A percentile compares a stretch with the other conserved stretches of the same genome.
Conservation (phyloP, 2,113 vertebrate species). For the Dendrocopos noguchii region DNA sequence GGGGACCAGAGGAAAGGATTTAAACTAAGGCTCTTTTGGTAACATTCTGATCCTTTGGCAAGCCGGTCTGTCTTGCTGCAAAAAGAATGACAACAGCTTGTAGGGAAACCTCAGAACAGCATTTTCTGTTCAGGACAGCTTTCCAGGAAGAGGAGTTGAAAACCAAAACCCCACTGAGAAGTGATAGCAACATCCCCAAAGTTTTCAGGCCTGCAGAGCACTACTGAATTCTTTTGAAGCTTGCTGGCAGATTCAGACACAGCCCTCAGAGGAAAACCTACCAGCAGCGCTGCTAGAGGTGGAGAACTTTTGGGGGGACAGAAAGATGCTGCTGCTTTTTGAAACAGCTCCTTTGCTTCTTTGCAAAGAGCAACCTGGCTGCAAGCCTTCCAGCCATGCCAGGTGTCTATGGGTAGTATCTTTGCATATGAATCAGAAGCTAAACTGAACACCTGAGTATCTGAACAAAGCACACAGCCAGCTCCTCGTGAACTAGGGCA, state of each 20-base stretch:
- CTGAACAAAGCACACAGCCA: not conserved
- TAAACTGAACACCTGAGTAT: not conserved
- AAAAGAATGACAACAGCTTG: slow-evolving; percentile 52
- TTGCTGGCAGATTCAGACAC: slow-evolving; percentile 4
- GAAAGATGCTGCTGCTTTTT: not conserved
- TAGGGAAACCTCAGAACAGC: slow-evolving; percentile 19
- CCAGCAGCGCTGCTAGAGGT: not conserved
- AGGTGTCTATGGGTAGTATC: not conserved
- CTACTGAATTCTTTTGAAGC: not conserved
- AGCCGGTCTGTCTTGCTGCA: slow-evolving; percentile 90
- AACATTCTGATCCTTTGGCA: slow-evolving; percentile 98
- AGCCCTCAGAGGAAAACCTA: not conserved
- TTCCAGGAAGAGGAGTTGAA: slow-evolving; percentile 21
- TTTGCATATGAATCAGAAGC: not conserved
- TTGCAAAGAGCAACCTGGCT: not conserved
- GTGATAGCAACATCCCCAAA: not conserved
- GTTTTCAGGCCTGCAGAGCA: not conserved
- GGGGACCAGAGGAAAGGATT: slow-evolving; percentile 99
- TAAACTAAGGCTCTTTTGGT: slow-evolving; percentile 97
- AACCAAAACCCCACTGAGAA: not conserved
- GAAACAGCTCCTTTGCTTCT: not conserved
- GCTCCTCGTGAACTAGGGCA: not conserved
- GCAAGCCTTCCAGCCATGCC: not conserved
- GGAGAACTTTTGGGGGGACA: not conserved
- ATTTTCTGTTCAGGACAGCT: slow-evolving; percentile 22